phyloP scores from a whole-genome alignment of 2,888 invertebrate genomes.

The Microplitis deprimator region DNA sequence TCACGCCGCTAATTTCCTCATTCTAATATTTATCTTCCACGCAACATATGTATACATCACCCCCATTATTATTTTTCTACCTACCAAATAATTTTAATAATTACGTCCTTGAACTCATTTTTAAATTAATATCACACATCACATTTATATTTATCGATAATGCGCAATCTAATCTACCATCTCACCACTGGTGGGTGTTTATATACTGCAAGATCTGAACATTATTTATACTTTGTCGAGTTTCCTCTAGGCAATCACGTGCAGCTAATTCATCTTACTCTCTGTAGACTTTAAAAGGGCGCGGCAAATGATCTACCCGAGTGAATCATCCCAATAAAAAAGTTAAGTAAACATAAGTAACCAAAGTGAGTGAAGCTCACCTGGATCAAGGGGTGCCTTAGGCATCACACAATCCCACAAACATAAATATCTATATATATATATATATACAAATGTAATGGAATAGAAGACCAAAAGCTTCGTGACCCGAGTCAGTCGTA shows the following conservation, averaged over 20 bases:
- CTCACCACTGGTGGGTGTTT: background rate
- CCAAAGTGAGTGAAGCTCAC: background rate
- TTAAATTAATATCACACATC: background rate
- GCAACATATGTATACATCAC: background rate
- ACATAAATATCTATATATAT: background rate
- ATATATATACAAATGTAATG: conserved; percentile 40
- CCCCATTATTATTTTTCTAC: background rate
- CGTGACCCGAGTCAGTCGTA: conserved; percentile 67
- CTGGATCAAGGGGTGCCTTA: background rate
- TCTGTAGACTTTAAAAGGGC: conserved; percentile 26
- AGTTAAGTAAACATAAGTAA: background rate
- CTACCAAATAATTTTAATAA: background rate
- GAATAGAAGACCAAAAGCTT: conserved; percentile 54
- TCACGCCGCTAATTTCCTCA: conserved; percentile 10
- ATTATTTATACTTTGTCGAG: conserved; percentile 30
- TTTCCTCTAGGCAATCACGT: conserved; percentile 6
- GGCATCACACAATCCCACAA: background rate
- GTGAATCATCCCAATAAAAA: background rate
- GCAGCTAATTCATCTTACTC: conserved; percentile 24
- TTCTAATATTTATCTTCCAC: conserved; percentile 16
- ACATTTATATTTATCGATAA: conserved; percentile 12
- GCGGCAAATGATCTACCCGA: conserved; percentile 36
- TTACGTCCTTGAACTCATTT: conserved; percentile 43
- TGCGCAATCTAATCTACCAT: conserved; percentile 25
- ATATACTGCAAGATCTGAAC: background rate